A percentile compares a stretch with the other conserved stretches of the same genome.
These are phyloP conservation scores for Ametastegia equiseti DNA, from an alignment of 2,888 invertebrate species.

Conservation along the genomic window DNA sequence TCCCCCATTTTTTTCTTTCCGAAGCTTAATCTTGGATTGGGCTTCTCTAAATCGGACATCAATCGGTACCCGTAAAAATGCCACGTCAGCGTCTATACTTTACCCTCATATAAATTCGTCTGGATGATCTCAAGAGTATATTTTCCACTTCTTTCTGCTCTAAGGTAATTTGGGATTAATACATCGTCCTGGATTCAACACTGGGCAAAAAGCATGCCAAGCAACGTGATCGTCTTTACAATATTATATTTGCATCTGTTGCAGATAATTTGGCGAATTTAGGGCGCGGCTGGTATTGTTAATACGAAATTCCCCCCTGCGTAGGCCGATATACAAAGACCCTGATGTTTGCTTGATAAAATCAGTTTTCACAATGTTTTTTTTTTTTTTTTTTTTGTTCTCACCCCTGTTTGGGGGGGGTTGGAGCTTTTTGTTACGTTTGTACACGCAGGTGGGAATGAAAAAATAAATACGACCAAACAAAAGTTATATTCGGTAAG, in stretches of 20 bases:
- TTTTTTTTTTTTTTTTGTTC: background rate
- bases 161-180: background rate
- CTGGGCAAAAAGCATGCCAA: background rate
- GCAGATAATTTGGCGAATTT: constrained; percentile 11
- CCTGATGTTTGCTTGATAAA: background rate
- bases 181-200: background rate
- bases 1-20: too few relatives aligned
- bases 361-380: background rate
- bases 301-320: background rate
- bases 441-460: background rate
- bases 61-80: constrained; percentile 15
- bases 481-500: background rate
- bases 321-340: background rate
- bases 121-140: background rate
- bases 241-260: background rate
- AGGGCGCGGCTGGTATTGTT: background rate
- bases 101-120: background rate
- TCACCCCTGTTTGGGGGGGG: background rate
- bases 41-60: background rate
- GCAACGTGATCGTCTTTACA: background rate
- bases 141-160: background rate
- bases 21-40: background rate
- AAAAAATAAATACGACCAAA: background rate
- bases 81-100: constrained; percentile 15
- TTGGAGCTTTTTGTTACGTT: background rate